These are phyloP conservation scores for Dicrurus megarhynchus DNA, from an alignment of 2,113 vertebrate genomes.

Conservation along the genomic window DNA sequence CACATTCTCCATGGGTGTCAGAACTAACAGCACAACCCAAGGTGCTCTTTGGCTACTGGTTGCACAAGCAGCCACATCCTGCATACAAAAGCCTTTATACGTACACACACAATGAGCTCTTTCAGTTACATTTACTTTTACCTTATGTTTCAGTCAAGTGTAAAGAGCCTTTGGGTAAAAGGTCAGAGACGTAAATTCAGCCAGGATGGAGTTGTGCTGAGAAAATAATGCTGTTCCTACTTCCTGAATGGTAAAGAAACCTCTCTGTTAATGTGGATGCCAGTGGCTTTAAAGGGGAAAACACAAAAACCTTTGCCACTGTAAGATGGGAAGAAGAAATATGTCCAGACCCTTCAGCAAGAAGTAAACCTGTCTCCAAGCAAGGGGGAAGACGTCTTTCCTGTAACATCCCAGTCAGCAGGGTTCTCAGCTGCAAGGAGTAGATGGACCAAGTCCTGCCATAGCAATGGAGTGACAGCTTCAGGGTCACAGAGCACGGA, in stretches of 20 bases:
- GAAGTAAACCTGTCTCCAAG: neutral
- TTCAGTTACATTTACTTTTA: slow-evolving; percentile 29
- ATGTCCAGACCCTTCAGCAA: neutral
- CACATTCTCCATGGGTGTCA: neutral
- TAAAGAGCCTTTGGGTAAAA: slow-evolving; percentile 41
- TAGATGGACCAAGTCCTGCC: fast-evolving
- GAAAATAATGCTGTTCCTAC: neutral
- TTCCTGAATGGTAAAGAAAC: neutral
- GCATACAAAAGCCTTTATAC: slow-evolving; percentile 38
- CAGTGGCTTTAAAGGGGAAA: neutral
- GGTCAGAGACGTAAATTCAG: slow-evolving; percentile 13
- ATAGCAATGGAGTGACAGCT: neutral
- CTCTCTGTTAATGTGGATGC: neutral
- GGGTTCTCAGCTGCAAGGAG: neutral
- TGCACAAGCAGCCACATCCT: neutral
- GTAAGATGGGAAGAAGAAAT: neutral
- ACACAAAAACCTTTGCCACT: neutral
- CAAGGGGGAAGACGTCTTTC: neutral
- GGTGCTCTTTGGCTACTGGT: neutral
- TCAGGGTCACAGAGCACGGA: fast-evolving
- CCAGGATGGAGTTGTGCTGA: neutral
- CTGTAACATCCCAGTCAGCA: neutral
- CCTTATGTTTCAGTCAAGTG: slow-evolving; percentile 24
- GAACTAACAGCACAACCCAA: neutral
- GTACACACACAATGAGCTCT: neutral